Conservation (phyloP, 2,113 vertebrate species). For the Notechis scutatus region DNA sequence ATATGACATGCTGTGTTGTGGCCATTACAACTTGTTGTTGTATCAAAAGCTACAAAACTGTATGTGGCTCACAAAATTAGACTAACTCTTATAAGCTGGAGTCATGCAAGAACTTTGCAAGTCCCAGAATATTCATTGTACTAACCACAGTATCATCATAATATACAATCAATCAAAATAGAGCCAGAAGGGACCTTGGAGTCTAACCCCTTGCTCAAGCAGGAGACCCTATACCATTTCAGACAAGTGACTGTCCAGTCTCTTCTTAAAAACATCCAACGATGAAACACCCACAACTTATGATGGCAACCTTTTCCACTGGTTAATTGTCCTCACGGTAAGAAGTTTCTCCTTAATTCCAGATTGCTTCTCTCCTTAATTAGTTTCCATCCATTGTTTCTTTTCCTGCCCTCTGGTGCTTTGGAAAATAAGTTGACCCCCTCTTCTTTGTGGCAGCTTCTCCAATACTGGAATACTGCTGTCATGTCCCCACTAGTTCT, state of each 20-base stretch:
- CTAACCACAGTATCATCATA: not conserved
- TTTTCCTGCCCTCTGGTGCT: not conserved
- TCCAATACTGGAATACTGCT: not conserved
- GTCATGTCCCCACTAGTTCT: not conserved
- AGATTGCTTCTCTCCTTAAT: not conserved
- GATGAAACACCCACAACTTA: not conserved
- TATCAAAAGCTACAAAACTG: not conserved
- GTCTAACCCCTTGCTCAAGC: not conserved
- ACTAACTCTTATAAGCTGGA: not conserved
- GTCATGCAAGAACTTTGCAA: not conserved
- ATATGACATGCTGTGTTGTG: not conserved
- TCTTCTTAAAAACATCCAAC: not conserved
- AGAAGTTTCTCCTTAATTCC: not conserved
- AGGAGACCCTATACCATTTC: not conserved
- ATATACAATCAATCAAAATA: not conserved
- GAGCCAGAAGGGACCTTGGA: not conserved
- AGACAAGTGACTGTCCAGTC: not conserved
- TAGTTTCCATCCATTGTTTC: not conserved
- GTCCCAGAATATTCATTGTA: not conserved
- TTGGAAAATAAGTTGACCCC: not conserved
- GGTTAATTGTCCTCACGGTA: not conserved
- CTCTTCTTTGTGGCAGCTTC: not conserved
- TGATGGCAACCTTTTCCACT: not conserved
- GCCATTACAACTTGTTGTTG: not conserved
- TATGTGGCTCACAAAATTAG: not conserved